Percentiles rank a stretch among this genome's conserved stretches.
These are phyloP conservation scores for Campylomormyrus numenius DNA, from an alignment of 2,113 vertebrate species.

Conservation along the genomic window DNA sequence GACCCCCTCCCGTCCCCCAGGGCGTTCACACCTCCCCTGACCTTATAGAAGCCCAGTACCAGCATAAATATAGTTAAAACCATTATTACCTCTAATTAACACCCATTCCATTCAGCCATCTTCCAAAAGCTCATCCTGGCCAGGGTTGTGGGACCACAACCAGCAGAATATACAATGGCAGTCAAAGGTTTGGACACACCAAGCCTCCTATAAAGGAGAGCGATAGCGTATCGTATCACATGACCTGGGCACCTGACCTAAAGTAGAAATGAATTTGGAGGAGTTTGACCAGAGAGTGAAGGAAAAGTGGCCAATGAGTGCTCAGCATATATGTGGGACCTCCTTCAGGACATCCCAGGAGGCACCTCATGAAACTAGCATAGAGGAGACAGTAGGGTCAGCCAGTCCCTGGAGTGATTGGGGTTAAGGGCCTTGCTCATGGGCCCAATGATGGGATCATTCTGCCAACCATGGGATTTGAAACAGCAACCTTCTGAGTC, in stretches of 20 bases:
- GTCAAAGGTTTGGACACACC: neutral
- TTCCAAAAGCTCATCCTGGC: neutral
- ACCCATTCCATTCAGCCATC: neutral
- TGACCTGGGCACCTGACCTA: neutral
- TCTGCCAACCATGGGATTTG: neutral
- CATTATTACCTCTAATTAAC: neutral
- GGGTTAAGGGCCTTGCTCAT: neutral
- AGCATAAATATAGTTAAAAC: neutral
- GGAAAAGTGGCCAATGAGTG: neutral
- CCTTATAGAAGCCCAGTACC: neutral
- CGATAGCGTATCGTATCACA: neutral
- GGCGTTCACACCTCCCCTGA: neutral
- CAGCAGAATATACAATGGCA: neutral
- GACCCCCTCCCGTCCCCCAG: neutral
- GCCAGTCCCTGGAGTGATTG: neutral
- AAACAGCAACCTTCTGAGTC: neutral
- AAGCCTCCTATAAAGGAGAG: neutral
- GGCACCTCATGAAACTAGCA: neutral
- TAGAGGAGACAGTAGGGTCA: neutral
- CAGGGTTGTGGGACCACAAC: neutral
- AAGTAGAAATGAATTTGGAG: neutral
- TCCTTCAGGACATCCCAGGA: neutral
- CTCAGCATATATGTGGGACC: neutral
- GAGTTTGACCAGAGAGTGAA: neutral
- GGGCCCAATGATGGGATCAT: neutral